A percentile compares a stretch with the other conserved stretches of the same genome.
These are phyloP conservation scores for Numenius arquata DNA, from an alignment of 2,113 vertebrate species.

Conservation along the genomic window DNA sequence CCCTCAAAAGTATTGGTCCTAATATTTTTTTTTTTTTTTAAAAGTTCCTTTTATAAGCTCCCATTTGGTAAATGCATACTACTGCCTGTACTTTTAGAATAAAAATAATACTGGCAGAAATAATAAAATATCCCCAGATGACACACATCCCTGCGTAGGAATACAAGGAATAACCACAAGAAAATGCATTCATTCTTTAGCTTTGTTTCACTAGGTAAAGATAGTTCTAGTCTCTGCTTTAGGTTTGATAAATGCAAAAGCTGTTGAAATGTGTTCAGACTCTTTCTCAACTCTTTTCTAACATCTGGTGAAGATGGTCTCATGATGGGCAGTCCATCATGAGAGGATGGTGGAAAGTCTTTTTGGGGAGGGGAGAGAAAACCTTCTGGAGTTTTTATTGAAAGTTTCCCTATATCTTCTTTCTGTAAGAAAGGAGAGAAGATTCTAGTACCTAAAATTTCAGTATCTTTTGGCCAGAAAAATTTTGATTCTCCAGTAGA, in stretches of 20 bases:
- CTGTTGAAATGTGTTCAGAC: not conserved
- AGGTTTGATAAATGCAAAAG: not conserved
- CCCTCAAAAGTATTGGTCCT: not conserved
- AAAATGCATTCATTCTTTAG: rapidly evolving
- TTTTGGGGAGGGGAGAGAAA: not conserved
- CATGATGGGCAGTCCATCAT: not conserved
- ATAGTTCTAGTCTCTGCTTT: not conserved
- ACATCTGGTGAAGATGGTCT: not conserved
- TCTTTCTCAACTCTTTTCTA: not conserved
- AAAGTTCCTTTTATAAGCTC: not conserved
- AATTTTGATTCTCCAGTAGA: not conserved
- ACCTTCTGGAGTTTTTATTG: not conserved
- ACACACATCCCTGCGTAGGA: not conserved
- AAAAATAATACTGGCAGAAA: not conserved
- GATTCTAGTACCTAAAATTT: not conserved
- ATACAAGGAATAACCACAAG: not conserved
- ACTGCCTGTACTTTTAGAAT: not conserved
- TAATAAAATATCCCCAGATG: not conserved
- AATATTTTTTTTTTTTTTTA: not conserved
- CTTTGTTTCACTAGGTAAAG: not conserved
- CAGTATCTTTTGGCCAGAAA: not conserved
- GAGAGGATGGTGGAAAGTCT: not conserved
- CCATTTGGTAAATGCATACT: not conserved
- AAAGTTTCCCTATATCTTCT: not conserved
- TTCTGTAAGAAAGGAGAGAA: not conserved